Evolutionary conservation across 2,797 vertebrate genomes (phyloP), one percentile per base, ranked within the genome.

Genomic region (Phyllotis vaccarum): DNA sequence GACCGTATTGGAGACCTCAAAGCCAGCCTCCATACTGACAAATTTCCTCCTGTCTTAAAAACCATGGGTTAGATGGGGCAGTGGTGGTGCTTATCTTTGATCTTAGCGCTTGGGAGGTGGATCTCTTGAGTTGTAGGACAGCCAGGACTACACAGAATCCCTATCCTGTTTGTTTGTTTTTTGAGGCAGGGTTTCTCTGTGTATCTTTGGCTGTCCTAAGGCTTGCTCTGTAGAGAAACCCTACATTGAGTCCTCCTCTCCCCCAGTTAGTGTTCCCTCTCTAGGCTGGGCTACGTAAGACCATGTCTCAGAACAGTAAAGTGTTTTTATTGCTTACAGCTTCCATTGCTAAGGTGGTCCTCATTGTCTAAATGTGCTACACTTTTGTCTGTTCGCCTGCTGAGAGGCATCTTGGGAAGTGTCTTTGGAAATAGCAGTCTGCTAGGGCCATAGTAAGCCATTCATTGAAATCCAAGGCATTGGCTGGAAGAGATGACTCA

Each of bases 351-450:
- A 40, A 83, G 4, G 76, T 22, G 6, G 13, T 8, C 40, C 24
- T 43, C 34, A 0, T n/a, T 87, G 37, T 88, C 68, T 62, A 56
- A n/a, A 2, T 12, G 34, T 52, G 34, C 52, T 72, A 43, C 60
- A 43, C 11, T 56, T 43, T n/a, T 52, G 68, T 83, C 56, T 8
- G 12, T 68, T 86, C 31, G 22, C 17, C 29, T 68, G 6, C 37
- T 60, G 12, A 66, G 64, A 83, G 66, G 52, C 5, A 0, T 56
- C 49, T 56, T n/a, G 46, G 46, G 70, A 92, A 87, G 40, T 62
- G n/a, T 58, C 74, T 52, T 82, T 89, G 78, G n/a, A 93, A 92
- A n/a, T 21, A 43, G 58, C 60, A 90, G 79, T 92, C 37, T 56
- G 21, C 34, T 81, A 6, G 74, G 78, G 49, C 78, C 68, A 34